Percentiles rank a stretch among this genome's conserved stretches.
Conservation (phyloP, 2,113 vertebrate species). For the Ellobius talpinus region DNA sequence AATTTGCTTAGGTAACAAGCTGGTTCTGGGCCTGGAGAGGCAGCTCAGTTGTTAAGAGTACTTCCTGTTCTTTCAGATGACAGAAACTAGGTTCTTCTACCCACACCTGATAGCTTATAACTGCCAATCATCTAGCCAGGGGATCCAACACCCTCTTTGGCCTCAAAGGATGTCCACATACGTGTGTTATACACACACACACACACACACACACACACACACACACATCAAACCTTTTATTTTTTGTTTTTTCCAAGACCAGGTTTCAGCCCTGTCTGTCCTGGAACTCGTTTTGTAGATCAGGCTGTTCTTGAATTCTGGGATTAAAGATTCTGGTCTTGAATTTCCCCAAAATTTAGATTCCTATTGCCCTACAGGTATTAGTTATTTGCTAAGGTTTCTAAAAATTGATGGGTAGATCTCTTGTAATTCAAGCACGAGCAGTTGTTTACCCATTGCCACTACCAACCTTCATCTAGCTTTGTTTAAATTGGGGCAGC, state of each 20-base stretch:
- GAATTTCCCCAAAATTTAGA: neutral
- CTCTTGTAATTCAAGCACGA: neutral
- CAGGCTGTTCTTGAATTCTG: no score
- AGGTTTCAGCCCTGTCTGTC: no score
- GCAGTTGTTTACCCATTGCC: neutral
- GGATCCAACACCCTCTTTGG: neutral
- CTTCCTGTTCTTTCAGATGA: neutral
- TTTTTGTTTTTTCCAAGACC: no score
- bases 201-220: neutral
- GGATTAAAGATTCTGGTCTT: neutral
- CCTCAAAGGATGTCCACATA: neutral
- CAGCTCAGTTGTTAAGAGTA: neutral
- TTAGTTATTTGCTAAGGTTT: neutral
- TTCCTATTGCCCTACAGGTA: neutral
- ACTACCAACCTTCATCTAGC: neutral
- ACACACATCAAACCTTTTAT: no score
- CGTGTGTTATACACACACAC: neutral
- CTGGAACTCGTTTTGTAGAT: no score
- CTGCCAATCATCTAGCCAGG: neutral
- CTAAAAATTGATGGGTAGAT: neutral
- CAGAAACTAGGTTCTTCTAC: neutral
- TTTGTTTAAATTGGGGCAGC: neutral
- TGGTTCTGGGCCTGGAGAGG: neutral
- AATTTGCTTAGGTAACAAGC: neutral
- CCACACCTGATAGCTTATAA: neutral